Base-by-base conservation (phyloP, 2,888 invertebrate genomes). In the Chalcosyrphus nemorum region DNA sequence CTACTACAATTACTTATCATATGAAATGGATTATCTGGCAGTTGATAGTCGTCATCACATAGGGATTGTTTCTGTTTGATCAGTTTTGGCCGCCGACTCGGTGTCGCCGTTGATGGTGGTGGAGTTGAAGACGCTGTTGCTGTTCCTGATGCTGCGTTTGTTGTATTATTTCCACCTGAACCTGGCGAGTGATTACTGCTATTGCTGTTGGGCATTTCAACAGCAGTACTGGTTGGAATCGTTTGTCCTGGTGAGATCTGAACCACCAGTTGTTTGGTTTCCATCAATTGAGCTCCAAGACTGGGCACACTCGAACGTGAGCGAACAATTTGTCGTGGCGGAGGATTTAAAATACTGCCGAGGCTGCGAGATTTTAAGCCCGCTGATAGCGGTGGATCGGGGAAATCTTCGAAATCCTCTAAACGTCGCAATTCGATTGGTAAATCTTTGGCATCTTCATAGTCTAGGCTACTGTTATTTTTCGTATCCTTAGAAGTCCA, bases 11-110 rank as follows among this genome's bases (percentile, higher is more conserved):
- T 89, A 86, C 87, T 91, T 68, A 90, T 76, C 88, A 89, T 88
- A 72, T 90, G 89, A 87, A 89, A 89, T 70, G 87, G 87, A 38
- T 78, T 88, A 86, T 89, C 89, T 87, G 89, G 89, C 89, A 90
- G 89, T 87, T 89, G 89, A 87, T 87, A 88, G 76, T 92, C 92
- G 68, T 92, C 92, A 89, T 96, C 95, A 89, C 96, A 95, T 78
- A 97, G 94, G 0, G 96, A 96, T 90, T 96, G 95, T 91, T 97
- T 97, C 91, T 97, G 97, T 92, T 97, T 97, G 9, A 97, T 96
- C 61, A 97, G 93, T 87, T 94, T 94, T 17, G 97, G 97, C 89
- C 90, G 89, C 86, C 90, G 88, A 57, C 87, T 88, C 4, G 89
- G 86, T 27, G 88, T 87, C 43, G 90, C 87, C 88, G 92, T 92